A percentile compares a stretch with the other conserved stretches of the same genome.
Conservation (phyloP, 1,140 invertebrate species). For the Euwallacea fornicatus region DNA sequence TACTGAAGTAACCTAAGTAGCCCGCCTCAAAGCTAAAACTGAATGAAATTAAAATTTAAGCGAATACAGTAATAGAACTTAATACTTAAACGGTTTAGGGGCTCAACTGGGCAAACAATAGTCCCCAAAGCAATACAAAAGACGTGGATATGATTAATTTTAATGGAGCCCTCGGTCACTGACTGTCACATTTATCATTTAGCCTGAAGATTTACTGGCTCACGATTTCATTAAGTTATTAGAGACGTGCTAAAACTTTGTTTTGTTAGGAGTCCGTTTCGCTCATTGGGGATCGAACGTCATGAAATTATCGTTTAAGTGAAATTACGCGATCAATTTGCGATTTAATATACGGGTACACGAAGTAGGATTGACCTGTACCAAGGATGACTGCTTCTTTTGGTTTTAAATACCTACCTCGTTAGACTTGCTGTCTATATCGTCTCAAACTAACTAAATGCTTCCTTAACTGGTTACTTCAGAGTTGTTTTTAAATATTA, state of each 20-base stretch:
- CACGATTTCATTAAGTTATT: background rate
- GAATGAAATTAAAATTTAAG: constrained; percentile 13
- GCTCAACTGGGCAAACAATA: constrained; percentile 15
- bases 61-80: constrained; percentile 9
- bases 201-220: background rate
- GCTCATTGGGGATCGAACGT: too few species aligned
- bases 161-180: constrained; percentile 11
- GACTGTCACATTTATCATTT: constrained; percentile 24
- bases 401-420: constrained; percentile 5
- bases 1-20: too few species aligned
- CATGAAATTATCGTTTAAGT: too few species aligned
- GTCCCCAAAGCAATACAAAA: constrained; percentile 10
- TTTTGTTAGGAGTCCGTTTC: too few species aligned
- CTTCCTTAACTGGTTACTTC: background rate
- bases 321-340: too few species aligned
- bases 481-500: too few species aligned
- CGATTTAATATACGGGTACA: too few species aligned
- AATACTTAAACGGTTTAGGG: constrained; percentile 12
- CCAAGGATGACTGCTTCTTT: constrained; percentile 27
- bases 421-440: constrained; percentile 4
- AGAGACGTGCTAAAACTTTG: too few species aligned
- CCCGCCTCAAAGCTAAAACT: background rate
- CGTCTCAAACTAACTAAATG: background rate
- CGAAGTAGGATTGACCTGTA: constrained; percentile 22
- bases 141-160: constrained; percentile 22